A percentile compares a stretch with the other conserved stretches of the same genome.
phyloP scores from a whole-genome alignment of 2,113 vertebrate genomes.

The Pao palembangensis region DNA sequence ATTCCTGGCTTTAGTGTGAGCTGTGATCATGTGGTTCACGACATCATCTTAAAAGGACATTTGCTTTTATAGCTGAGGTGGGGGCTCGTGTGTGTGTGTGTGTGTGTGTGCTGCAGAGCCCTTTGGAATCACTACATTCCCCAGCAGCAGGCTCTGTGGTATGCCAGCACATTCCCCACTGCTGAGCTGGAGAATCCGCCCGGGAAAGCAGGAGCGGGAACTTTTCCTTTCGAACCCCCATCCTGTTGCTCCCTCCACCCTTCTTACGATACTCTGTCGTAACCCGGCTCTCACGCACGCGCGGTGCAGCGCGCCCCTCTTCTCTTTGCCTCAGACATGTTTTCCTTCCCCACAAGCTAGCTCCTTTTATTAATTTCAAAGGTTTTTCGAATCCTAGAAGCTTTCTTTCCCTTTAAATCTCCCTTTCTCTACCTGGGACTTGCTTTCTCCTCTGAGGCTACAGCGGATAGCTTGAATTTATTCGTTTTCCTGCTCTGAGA shows the following conservation, averaged over 20 bases:
- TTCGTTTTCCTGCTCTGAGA: not conserved
- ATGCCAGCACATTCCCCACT: conserved; percentile 88
- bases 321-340: not conserved
- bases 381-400: no score
- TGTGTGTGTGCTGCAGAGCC: conserved; percentile 59
- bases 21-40: no score
- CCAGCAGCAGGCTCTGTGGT: conserved; percentile 78
- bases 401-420: not conserved
- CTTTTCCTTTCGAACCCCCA: conserved; percentile 45
- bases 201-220: conserved; percentile 71
- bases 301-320: not conserved
- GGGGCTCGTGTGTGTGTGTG: conserved; percentile 1
- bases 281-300: conserved; percentile 15
- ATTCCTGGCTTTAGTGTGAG: no score
- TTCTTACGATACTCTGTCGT: conserved; percentile 25
- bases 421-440: no score
- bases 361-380: no score
- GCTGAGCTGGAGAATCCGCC: conserved; percentile 86
- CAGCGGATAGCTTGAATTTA: not conserved
- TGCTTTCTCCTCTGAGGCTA: not conserved
- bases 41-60: no score
- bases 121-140: conserved; percentile 90
- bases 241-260: conserved; percentile 26
- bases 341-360: not conserved
- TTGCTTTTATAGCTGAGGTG: no score